Base-by-base conservation (phyloP, 2,888 invertebrate species). In the Hyles lineata region DNA sequence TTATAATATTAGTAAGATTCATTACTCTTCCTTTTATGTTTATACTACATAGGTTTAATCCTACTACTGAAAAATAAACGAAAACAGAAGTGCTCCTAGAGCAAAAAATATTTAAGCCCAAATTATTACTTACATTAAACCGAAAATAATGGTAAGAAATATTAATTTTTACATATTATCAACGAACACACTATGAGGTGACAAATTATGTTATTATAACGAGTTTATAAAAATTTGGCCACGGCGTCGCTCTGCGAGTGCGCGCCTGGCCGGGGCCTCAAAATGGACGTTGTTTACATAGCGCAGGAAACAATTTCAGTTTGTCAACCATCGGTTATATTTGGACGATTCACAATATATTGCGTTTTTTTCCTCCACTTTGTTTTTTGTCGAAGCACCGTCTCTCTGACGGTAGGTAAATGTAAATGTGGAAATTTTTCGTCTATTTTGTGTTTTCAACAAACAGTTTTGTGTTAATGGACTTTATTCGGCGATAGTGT, bases 261-360 rank as follows among this genome's bases (percentile, higher is more conserved):
- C 72, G 58, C 19, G 35, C 23, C 72, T 63, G 35, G 43, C 9
- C 19, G 55, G 63, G 63, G 58, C 72, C 70, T 73, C 73, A 73
- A 73, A 73, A 73, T 71, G 58, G 50, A 61, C 55, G 25, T 35
- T 72, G 72, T 72, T 72, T 72, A 58, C 52, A 72, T 72, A 43
- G 67, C 63, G 35, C 35, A 75, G 75, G 75, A 75, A 75, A 70
- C 29, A 67, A 70, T 72, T 74, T 74, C 67, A 55, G 74, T 71
- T 72, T 71, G 70, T 61, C 25, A 25, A 62, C 35, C 69, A 74
- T 72, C 70, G 70, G 61, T 70, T 32, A 55, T 72, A 62, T 72
- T 60, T 67, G 61, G 63, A 63, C 67, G 72, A 63, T 58, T 58
- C 11, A 23, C 32, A 35, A 67, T 29, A 70, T 50, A 58, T 70